A percentile compares a stretch with the other conserved stretches of the same genome.
Evolutionary conservation across 2,113 vertebrate species (phyloP).

Genomic region (Rousettus leschenaultii): DNA sequence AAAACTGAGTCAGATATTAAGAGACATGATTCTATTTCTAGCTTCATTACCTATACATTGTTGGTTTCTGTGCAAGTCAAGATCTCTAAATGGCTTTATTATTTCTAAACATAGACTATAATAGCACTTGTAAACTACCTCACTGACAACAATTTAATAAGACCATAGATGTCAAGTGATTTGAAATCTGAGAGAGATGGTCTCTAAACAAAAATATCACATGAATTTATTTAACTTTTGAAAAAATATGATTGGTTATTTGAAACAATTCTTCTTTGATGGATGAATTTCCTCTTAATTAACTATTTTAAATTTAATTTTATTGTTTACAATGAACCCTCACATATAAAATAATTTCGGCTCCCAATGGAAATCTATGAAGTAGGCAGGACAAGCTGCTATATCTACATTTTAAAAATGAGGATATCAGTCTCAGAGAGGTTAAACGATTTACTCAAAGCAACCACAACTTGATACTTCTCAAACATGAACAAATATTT

Average conservation of each 20-base stretch:
- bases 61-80: neutral
- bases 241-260: too few species aligned
- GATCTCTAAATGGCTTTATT: constrained; percentile 28
- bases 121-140: neutral
- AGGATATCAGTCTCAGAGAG: neutral
- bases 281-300: neutral
- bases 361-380: neutral
- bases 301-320: neutral
- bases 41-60: neutral
- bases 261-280: too few species aligned
- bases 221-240: too few species aligned
- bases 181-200: neutral
- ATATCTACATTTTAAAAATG: neutral
- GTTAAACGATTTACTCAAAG: neutral
- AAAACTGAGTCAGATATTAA: neutral
- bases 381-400: neutral
- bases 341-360: neutral
- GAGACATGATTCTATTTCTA: neutral
- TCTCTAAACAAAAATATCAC: neutral
- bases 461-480: neutral
- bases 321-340: neutral
- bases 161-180: neutral
- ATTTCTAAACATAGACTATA: constrained; percentile 5
- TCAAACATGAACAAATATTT: constrained; percentile 3
- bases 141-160: neutral